Evolutionary conservation across 2,888 invertebrate species (phyloP).

Genomic region (Aelia acuminata): DNA sequence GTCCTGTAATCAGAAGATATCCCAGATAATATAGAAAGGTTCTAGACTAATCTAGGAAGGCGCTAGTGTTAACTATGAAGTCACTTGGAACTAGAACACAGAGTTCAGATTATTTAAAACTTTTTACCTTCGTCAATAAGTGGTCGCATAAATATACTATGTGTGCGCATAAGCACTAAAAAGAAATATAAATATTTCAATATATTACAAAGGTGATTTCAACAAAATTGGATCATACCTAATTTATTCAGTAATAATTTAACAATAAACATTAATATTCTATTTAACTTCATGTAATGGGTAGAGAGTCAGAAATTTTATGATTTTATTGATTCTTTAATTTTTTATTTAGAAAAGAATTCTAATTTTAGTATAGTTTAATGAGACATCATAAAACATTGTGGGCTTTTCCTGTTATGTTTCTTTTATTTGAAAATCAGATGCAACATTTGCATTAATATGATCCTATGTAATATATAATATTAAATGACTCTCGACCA

Average conservation of each 20-base stretch:
- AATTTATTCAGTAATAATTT: not conserved
- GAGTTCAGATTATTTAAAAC: slow-evolving; percentile 51
- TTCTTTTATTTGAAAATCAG: too few species aligned
- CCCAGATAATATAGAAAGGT: slow-evolving; percentile 58
- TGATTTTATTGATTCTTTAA: not conserved
- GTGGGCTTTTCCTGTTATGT: too few species aligned
- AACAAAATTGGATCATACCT: not conserved
- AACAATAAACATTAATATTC: not conserved
- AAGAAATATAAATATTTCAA: not conserved
- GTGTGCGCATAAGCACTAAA: not conserved
- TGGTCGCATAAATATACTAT: slow-evolving; percentile 21
- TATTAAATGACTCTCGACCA: slow-evolving; percentile 20
- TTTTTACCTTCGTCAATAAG: slow-evolving; percentile 23
- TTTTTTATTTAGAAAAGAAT: too few species aligned
- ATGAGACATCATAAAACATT: too few species aligned
- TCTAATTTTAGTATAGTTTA: too few species aligned
- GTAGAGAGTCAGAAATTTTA: not conserved
- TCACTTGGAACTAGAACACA: slow-evolving; percentile 48
- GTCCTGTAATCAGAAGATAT: not conserved
- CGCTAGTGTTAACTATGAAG: slow-evolving; percentile 54
- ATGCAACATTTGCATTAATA: not conserved
- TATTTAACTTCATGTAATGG: not conserved
- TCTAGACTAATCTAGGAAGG: slow-evolving; percentile 58
- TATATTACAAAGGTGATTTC: not conserved
- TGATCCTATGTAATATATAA: not conserved